Percentiles rank a stretch among this genome's conserved stretches.
These are phyloP conservation scores for Brachycybe producta DNA, from an alignment of 2,888 invertebrate genomes.

Conservation along the genomic window DNA sequence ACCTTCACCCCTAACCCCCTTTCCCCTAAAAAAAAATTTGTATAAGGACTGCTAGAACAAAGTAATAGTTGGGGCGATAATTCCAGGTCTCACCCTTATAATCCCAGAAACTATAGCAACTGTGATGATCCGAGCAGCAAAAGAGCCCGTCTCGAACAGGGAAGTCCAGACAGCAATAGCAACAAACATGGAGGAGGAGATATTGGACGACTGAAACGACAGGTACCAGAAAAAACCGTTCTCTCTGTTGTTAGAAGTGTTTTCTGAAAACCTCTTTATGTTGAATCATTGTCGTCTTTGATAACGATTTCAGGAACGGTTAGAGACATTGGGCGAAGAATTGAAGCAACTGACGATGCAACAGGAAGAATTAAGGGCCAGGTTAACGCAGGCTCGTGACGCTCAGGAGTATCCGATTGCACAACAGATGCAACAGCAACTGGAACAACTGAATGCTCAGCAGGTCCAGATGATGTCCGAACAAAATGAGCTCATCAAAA, in stretches of 20 bases:
- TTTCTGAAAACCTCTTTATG: background rate
- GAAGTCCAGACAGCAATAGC: constrained; percentile 16
- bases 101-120: constrained; percentile 16
- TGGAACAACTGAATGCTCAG: constrained; percentile 33
- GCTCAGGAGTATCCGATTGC: constrained; percentile 30
- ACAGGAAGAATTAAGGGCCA: constrained; percentile 36
- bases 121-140: constrained; percentile 22
- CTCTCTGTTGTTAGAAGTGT: background rate
- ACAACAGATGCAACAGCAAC: constrained; percentile 33
- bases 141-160: constrained; percentile 21
- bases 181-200: constrained; percentile 14
- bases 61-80: constrained; percentile 18
- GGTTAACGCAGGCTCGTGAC: constrained; percentile 32
- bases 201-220: constrained; percentile 15
- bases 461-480: constrained; percentile 37
- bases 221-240: constrained; percentile 11
- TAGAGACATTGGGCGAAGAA: constrained; percentile 38
- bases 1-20: no score
- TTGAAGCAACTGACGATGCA: constrained; percentile 33
- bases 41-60: no score
- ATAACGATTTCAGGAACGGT: constrained; percentile 36
- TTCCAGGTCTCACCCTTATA: constrained; percentile 17
- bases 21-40: no score
- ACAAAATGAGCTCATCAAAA: constrained; percentile 35
- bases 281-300: background rate